Evolutionary conservation across 2,113 vertebrate genomes (phyloP), one percentile per base, ranked within the genome.

Genomic region (Lagopus muta): DNA sequence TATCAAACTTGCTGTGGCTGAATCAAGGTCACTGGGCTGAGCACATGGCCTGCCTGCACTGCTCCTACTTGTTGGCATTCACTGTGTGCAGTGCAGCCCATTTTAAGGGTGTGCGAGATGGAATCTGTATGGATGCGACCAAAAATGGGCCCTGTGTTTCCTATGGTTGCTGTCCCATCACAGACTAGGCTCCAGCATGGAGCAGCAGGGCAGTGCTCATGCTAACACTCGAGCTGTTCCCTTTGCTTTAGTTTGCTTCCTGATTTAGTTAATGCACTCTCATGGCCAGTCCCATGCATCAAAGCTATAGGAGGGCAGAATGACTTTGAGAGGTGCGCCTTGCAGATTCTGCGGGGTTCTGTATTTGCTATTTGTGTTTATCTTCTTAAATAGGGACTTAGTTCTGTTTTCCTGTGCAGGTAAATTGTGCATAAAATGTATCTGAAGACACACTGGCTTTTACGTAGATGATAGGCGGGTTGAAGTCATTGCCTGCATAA

Each of bases 31-130:
- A 6, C 45, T 62, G 80, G 64, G 45, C 64, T 45, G 34, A 45
- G 13, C 6, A 2, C 30, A 3, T 15, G 34, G 52, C 52, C 52
- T 17, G 52, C 52, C 27, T 17, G 52, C 10, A 8, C 27, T 30
- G 27, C 27, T 54, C 10, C 27, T 54, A 54, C 52, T 54, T 54
- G 52, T 54, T 54, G 15, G 15, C 52, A 54, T 54, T 54, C 52
- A 17, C 76, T 48, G 0, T 1, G 6, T 30, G 42, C n/a, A 27
- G 17, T 36, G 42, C 70, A 27, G 61, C 28, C 76, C 30, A 11
- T n/a, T 36, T 16, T 6, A 55, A 13, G 54, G 48, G 2, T 2
- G 2, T 4, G 10, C 69, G 11, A 2, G 2, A 22, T 6, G 2
- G 25, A 7, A 76, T 50, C 11, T 22, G 0, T 3, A 45, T n/a